Percentiles rank a stretch among this genome's conserved stretches.
phyloP scores from a whole-genome alignment of 30 jellyfish, hydroid and myxozoan species.

The Clytia hemisphaerica region DNA sequence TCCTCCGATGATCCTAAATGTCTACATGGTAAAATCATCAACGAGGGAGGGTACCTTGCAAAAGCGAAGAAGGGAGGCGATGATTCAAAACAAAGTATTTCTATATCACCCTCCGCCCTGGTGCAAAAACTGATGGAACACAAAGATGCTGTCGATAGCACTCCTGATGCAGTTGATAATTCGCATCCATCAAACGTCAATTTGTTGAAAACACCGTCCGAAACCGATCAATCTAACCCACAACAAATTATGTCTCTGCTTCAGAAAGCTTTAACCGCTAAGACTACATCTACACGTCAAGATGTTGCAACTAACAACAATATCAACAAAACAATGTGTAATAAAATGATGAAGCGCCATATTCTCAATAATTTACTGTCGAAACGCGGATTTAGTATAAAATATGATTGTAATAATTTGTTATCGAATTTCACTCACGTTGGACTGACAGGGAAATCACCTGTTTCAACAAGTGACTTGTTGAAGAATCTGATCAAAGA shows the following conservation, averaged over 20 bases:
- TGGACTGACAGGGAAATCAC: slow-evolving; percentile 36
- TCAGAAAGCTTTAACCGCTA: too few relatives aligned
- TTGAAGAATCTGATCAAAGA: slow-evolving; percentile 60
- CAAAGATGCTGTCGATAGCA: slow-evolving; percentile 23
- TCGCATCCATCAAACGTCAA: neutral
- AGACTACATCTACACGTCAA: too few relatives aligned
- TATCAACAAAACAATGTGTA: too few relatives aligned
- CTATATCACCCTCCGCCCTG: slow-evolving; percentile 23
- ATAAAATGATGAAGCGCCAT: too few relatives aligned
- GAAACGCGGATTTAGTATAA: too few relatives aligned
- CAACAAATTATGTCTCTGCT: too few relatives aligned
- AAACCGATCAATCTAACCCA: too few relatives aligned
- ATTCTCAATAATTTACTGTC: too few relatives aligned
- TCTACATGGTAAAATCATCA: slow-evolving; percentile 1
- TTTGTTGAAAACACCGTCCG: too few relatives aligned
- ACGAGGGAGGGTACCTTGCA: slow-evolving; percentile 14
- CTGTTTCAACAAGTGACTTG: slow-evolving; percentile 70
- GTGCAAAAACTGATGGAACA: slow-evolving; percentile 27
- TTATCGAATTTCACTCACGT: too few relatives aligned
- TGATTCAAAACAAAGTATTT: slow-evolving; percentile 13
- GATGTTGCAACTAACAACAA: too few relatives aligned
- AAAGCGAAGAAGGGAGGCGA: neutral
- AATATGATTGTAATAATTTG: too few relatives aligned
- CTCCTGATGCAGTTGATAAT: slow-evolving; percentile 33
- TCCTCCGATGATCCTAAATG: slow-evolving; percentile 11